These are phyloP conservation scores for Petrolisthes cinctipes DNA, from an alignment of 2,888 invertebrate species.

Conservation along the genomic window DNA sequence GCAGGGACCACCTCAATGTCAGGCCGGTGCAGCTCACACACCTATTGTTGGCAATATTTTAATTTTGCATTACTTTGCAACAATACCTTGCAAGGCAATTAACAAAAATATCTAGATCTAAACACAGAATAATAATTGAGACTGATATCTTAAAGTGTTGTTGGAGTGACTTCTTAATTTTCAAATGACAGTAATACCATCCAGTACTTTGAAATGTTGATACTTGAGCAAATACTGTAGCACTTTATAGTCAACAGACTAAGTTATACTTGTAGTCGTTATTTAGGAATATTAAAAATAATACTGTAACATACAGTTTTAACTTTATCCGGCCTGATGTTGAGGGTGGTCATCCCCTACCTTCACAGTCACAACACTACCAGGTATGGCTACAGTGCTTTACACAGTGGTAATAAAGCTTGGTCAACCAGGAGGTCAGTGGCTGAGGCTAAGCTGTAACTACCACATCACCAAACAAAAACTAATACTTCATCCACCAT, in stretches of 20 bases:
- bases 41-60: no score
- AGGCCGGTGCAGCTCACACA: neutral
- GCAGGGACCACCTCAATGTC: neutral
- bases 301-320: neutral
- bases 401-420: slow-evolving; percentile 42
- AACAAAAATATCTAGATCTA: neutral
- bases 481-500: slow-evolving; percentile 29
- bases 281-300: neutral
- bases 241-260: neutral
- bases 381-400: slow-evolving; percentile 52
- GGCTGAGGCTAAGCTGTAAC: slow-evolving; percentile 39
- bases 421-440: slow-evolving; percentile 43
- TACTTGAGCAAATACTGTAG: no score
- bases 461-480: slow-evolving; percentile 53
- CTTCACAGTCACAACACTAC: slow-evolving; percentile 29
- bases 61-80: neutral
- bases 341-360: neutral
- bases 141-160: neutral
- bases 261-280: neutral
- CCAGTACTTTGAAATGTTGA: no score
- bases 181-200: no score
- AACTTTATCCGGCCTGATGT: neutral
- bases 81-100: neutral
- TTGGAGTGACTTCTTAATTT: no score
- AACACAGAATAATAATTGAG: neutral